Evolutionary conservation across 2,113 vertebrate genomes (phyloP), one percentile per base, ranked within the genome.

Genomic region (Sitta europaea): DNA sequence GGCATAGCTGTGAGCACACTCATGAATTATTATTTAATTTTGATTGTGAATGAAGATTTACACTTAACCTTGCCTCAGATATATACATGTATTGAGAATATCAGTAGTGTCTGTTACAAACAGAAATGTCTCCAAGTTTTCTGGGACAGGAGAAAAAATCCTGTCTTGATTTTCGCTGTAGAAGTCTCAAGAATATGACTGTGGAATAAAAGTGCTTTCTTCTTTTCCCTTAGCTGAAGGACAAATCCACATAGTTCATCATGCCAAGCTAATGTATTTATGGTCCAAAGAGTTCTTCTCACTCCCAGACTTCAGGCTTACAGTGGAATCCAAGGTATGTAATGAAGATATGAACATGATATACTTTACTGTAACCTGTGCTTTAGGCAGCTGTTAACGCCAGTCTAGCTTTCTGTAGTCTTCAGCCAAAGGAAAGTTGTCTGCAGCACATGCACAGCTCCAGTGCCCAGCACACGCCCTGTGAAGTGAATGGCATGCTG

Each of bases 321-420:
- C 29, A 35, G n/a, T 36, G 96, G 93, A 86, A 97, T 96, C 82
- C 57, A 77, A 88, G 87, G 82, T 65, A 96, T 95, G 96, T 57
- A 74, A 88, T 7, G 47, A 80, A 80, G 92, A 77, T 83, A 84
- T 35, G 88, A 95, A 92, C 82, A 92, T 20, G 95, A 91, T 80
- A 90, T 59, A 83, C 63, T 96, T 74, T 35, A 57, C 88, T 93
- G 92, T 92, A 95, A 95, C 92, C 96, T 93, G 90, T 59, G 36
- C 88, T 92, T 79, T 55, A 61, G 85, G 92, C 96, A 96, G 94
- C 96, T 97, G 96, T 73, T 86, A 43, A 62, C 2, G 95, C 78
- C 96, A 94, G 17, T 97, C 94, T 78, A 48, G 70, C 72, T 72
- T 51, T 90, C 72, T 50, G 71, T 7, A 86, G 87, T 76, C 72